phyloP scores from a whole-genome alignment of 1,140 invertebrate genomes.

The Galleria mellonella region DNA sequence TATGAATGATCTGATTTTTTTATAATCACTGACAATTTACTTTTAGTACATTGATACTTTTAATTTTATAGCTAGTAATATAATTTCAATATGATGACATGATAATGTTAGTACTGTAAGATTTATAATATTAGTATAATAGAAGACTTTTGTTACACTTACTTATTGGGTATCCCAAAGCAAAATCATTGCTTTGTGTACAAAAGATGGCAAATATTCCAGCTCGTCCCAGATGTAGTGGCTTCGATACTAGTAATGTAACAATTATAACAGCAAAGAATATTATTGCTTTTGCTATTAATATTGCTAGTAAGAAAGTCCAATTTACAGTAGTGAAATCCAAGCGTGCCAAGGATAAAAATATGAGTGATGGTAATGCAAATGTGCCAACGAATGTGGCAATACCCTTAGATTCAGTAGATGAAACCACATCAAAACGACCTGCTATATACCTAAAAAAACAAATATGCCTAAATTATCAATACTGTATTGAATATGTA shows the following conservation, averaged over 20 bases:
- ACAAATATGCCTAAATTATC: slow-evolving; percentile 11
- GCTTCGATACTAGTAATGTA: slow-evolving; percentile 85
- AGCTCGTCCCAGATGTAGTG: slow-evolving; percentile 87
- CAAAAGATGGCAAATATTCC: slow-evolving; percentile 96
- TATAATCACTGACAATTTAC: too few relatives aligned
- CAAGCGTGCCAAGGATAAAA: slow-evolving; percentile 90
- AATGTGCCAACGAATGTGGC: slow-evolving; percentile 96
- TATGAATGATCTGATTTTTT: too few relatives aligned
- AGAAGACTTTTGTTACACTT: too few relatives aligned
- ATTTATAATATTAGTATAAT: too few relatives aligned
- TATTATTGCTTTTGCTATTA: slow-evolving; percentile 89
- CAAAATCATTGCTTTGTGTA: slow-evolving; percentile 98
- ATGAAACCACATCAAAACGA: slow-evolving; percentile 87
- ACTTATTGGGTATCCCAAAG: slow-evolving; percentile 97
- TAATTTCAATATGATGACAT: too few relatives aligned
- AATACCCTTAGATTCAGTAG: slow-evolving; percentile 91
- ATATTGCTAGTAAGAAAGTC: slow-evolving; percentile 90
- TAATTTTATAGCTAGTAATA: too few relatives aligned
- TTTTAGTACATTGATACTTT: too few relatives aligned
- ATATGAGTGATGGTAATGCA: slow-evolving; percentile 93
- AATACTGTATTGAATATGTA: too few relatives aligned
- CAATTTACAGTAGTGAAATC: slow-evolving; percentile 91
- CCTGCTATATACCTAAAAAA: slow-evolving; percentile 90
- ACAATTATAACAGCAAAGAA: slow-evolving; percentile 89
- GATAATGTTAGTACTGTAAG: too few relatives aligned